Base-by-base conservation (phyloP, 1,140 invertebrate genomes). In the Vanessa atalanta region DNA sequence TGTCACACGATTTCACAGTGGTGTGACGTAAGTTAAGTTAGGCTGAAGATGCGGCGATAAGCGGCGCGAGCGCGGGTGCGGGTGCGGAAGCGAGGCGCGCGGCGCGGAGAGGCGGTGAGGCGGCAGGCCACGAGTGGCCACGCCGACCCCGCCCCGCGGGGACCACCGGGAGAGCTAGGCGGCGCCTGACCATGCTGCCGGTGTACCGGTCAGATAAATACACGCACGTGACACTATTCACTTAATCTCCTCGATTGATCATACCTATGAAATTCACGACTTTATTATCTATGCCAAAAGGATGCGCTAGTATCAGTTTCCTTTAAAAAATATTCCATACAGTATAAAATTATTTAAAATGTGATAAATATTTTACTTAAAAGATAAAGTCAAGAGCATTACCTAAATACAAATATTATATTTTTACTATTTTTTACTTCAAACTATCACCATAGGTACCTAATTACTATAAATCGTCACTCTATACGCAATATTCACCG, bases 121-220 rank as follows among this genome's bases (percentile, higher is more conserved):
- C 72, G 84, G 77, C 80, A 74, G 57, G 83, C 79, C 70, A 79
- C 75, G 87, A 89, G 84, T 88, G 89, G 88, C 88, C 87, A 87
- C 83, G 82, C 69, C 83, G 88, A 89, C 89, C 83, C 89, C 89
- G 89, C 89, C 89, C 89, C 89, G 86, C 85, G 77, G 23, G 82
- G 89, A 90, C 88, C 89, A 90, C 88, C 89, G 89, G 89, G 85
- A 85, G 84, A 85, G 88, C 87, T 87, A 88, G 89, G 87, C 86
- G 88, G 88, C 85, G 82, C 85, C 76, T 80, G 80, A 71, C 78
- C 77, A 65, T 73, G 68, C 80, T 68, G 72, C 67, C 74, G 65
- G 23, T 71, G 76, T 57, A 13, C 57, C 57, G 26, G 57, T 75
- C 76, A 75, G 75, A 80, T 75, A 79, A 79, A 78, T 76, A 78